Evolutionary conservation across 2,888 invertebrate species (phyloP).

Genomic region (Listrodromus nycthemerus): DNA sequence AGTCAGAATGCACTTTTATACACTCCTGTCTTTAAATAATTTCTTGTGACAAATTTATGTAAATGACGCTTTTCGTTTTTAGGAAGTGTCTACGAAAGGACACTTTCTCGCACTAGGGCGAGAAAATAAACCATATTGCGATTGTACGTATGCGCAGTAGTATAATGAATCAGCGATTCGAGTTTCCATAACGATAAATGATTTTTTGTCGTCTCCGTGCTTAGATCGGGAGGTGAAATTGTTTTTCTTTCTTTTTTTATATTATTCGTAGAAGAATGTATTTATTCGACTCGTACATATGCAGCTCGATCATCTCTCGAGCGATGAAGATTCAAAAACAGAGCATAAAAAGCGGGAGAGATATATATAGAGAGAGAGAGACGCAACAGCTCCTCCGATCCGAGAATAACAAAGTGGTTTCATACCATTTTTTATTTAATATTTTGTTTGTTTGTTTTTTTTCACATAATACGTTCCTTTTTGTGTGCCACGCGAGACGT

Average conservation of each 20-base stretch:
- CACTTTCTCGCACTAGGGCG: no score
- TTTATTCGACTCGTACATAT: slow-evolving; percentile 69
- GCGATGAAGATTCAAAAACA: slow-evolving; percentile 38
- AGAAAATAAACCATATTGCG: no score
- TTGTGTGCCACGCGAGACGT: slow-evolving; percentile 26
- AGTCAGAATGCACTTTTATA: no score
- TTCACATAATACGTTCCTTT: slow-evolving; percentile 53
- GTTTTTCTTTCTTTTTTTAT: background rate
- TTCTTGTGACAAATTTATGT: no score
- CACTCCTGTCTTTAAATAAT: no score
- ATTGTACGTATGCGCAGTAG: no score
- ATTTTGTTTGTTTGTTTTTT: slow-evolving; percentile 27
- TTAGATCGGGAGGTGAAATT: background rate
- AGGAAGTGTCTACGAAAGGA: no score
- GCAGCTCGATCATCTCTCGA: slow-evolving; percentile 33
- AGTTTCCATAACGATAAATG: background rate
- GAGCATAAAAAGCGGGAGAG: slow-evolving; percentile 37
- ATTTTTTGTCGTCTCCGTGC: background rate
- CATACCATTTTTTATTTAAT: slow-evolving; percentile 66
- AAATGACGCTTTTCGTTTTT: no score
- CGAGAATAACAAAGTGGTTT: slow-evolving; percentile 65
- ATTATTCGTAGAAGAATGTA: slow-evolving; percentile 67
- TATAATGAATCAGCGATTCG: slow-evolving; percentile 28
- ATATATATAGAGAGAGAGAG: slow-evolving; percentile 21
- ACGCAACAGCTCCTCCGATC: background rate